phyloP scores from a whole-genome alignment of 2,113 vertebrate genomes.

The Leptobrachium ailaonicum region DNA sequence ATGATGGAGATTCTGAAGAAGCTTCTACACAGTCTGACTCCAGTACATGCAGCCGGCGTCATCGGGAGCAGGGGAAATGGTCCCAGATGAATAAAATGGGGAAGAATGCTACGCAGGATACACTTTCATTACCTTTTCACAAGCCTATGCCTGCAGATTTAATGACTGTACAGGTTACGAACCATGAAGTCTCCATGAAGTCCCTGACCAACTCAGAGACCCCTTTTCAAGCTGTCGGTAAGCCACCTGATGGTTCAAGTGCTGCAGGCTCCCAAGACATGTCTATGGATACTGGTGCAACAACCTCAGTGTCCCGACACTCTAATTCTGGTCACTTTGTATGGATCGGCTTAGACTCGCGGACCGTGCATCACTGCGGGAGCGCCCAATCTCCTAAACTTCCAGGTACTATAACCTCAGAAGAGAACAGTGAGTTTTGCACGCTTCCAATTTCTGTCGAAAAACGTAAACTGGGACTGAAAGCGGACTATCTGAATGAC shows the following conservation, averaged over 20 bases:
- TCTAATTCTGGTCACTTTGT: neutral
- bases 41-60: slow-evolving; percentile 40
- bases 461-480: slow-evolving; percentile 64
- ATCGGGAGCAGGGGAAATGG: neutral
- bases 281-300: slow-evolving; percentile 8
- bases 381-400: neutral
- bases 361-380: neutral
- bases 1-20: slow-evolving; percentile 81
- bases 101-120: neutral
- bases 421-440: slow-evolving; percentile 13
- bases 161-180: no score
- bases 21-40: slow-evolving; percentile 30
- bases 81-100: neutral
- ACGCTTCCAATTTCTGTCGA: neutral
- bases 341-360: neutral
- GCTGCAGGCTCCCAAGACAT: fast-evolving
- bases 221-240: neutral
- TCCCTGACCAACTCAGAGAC: neutral
- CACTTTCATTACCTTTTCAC: neutral
- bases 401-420: fast-evolving
- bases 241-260: neutral
- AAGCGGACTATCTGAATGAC: slow-evolving; percentile 54
- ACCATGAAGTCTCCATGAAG: neutral
- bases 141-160: neutral
- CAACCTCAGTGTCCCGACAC: neutral